These are phyloP conservation scores for Heliconius hewitsoni DNA, from an alignment of 1,140 invertebrate genomes.

Conservation along the genomic window DNA sequence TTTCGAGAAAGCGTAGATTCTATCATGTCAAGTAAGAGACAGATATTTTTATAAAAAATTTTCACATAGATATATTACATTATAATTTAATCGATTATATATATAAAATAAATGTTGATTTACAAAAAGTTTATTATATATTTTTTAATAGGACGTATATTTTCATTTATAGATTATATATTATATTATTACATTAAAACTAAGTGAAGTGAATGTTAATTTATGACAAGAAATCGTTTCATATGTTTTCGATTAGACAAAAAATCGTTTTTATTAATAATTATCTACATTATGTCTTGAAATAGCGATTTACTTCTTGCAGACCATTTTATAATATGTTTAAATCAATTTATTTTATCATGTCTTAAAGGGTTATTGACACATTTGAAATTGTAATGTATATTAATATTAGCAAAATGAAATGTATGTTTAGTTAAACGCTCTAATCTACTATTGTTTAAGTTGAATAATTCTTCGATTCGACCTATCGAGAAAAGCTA, in stretches of 20 bases:
- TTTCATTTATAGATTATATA: neutral
- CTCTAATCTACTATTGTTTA: too few species aligned
- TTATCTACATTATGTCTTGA: neutral
- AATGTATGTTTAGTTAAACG: too few species aligned
- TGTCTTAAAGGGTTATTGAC: too few species aligned
- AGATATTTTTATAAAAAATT: too few species aligned
- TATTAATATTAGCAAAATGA: neutral
- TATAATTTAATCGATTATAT: neutral
- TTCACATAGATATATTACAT: too few species aligned
- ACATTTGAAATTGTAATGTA: too few species aligned
- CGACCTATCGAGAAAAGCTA: too few species aligned
- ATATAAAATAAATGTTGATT: neutral
- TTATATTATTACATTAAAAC: constrained; percentile 1
- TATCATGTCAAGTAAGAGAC: too few species aligned
- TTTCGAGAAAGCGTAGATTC: neutral
- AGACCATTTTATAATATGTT: too few species aligned
- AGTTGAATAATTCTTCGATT: too few species aligned
- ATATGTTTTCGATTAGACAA: neutral
- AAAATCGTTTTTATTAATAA: constrained; percentile 6
- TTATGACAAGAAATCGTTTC: constrained; percentile 4
- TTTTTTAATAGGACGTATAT: neutral
- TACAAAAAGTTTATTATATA: neutral
- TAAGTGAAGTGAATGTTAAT: neutral
- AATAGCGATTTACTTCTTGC: neutral
- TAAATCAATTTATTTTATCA: too few species aligned